A percentile compares a stretch with the other conserved stretches of the same genome.
These are phyloP conservation scores for Pteromalus puparum DNA, from an alignment of 1,140 invertebrate species.

Conservation along the genomic window DNA sequence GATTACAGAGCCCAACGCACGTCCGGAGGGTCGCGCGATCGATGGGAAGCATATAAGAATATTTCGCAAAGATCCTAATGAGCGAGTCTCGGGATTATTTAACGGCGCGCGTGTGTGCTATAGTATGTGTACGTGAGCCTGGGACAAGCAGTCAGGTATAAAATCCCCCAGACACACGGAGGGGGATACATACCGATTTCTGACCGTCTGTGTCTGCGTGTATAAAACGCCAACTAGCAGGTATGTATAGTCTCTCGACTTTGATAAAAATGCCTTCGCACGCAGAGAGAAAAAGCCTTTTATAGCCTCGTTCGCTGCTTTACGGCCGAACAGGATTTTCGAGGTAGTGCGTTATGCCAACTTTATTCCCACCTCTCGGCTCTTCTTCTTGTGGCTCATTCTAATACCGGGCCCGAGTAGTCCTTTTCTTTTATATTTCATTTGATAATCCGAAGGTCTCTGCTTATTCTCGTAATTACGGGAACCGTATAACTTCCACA, in stretches of 20 bases:
- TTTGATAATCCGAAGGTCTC: neutral
- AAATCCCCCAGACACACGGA: constrained; percentile 43
- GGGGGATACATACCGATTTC: neutral
- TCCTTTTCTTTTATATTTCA: neutral
- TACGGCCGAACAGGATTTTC: constrained; percentile 45
- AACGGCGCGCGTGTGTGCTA: constrained; percentile 64
- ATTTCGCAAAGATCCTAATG: constrained; percentile 72
- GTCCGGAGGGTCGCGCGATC: too few relatives aligned
- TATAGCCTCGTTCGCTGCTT: constrained; percentile 44
- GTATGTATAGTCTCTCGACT: constrained; percentile 47
- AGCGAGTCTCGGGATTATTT: constrained; percentile 69
- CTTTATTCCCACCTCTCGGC: constrained; percentile 14
- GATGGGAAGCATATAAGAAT: constrained; percentile 56
- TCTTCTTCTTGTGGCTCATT: too few relatives aligned
- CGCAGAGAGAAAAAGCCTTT: constrained; percentile 31
- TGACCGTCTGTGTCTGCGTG: neutral
- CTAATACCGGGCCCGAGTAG: neutral
- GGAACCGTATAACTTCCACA: too few relatives aligned
- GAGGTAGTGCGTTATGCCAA: constrained; percentile 20
- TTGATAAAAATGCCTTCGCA: constrained; percentile 47
- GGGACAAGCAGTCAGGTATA: constrained; percentile 60
- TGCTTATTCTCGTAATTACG: too few relatives aligned
- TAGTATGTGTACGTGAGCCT: constrained; percentile 41
- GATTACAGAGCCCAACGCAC: neutral
- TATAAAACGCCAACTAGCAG: constrained; percentile 42